phyloP scores from a whole-genome alignment of 2,888 invertebrate genomes.

The Drosophila seclusa region DNA sequence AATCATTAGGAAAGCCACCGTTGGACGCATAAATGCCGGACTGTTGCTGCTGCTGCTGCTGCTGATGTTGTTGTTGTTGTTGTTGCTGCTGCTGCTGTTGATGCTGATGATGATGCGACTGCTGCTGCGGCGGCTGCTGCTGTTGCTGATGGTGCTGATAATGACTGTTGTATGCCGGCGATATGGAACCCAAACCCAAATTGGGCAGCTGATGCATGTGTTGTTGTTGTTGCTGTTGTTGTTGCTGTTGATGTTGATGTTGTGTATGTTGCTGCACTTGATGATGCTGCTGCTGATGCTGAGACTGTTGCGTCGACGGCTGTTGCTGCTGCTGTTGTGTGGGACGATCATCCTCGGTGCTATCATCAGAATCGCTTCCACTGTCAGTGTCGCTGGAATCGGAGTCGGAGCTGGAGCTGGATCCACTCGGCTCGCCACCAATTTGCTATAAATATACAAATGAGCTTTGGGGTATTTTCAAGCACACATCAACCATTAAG shows the following conservation, averaged over 20 bases:
- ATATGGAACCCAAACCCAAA: slow-evolving; percentile 74
- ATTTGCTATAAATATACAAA: slow-evolving; percentile 78
- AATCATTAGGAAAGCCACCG: slow-evolving; percentile 84
- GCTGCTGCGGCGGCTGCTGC: slow-evolving; percentile 45
- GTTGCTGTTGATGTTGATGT: not conserved
- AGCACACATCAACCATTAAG: not conserved
- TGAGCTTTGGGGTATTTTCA: not conserved
- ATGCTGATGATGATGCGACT: slow-evolving; percentile 38
- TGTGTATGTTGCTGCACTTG: slow-evolving; percentile 23
- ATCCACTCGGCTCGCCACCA: slow-evolving; percentile 83
- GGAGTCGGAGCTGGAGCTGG: slow-evolving; percentile 84
- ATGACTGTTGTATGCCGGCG: slow-evolving; percentile 56
- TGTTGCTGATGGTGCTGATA: slow-evolving; percentile 46
- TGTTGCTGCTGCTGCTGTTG: slow-evolving; percentile 28
- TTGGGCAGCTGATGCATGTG: slow-evolving; percentile 79
- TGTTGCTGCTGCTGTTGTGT: slow-evolving; percentile 53
- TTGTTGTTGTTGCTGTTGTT: slow-evolving; percentile 49
- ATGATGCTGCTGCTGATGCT: slow-evolving; percentile 35
- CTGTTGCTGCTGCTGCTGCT: slow-evolving; percentile 66
- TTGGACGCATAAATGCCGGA: slow-evolving; percentile 80
- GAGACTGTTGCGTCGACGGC: slow-evolving; percentile 48
- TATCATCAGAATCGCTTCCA: slow-evolving; percentile 84
- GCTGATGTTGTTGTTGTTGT: slow-evolving; percentile 48
- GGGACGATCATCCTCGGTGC: slow-evolving; percentile 80
- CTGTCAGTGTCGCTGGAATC: slow-evolving; percentile 84